A percentile compares a stretch with the other conserved stretches of the same genome.
Conservation (phyloP, 2,113 vertebrate species). For the Anser brachyrhynchus region DNA sequence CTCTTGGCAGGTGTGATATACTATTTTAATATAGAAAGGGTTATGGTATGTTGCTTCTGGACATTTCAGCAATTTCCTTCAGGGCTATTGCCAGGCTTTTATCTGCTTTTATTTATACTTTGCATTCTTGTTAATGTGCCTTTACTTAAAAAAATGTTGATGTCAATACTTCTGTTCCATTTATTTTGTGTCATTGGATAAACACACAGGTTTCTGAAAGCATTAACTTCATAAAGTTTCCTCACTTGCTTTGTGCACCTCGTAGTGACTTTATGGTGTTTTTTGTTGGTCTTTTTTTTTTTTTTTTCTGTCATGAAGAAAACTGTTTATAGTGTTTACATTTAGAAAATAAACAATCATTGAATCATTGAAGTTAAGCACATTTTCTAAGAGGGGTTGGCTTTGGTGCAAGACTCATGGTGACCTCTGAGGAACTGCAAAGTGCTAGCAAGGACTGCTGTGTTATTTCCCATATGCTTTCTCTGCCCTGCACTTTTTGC, state of each 20-base stretch:
- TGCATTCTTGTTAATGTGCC: neutral
- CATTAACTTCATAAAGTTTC: conserved; percentile 18
- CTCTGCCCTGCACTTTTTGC: neutral
- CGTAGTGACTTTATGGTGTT: neutral
- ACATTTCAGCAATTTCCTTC: conserved; percentile 58
- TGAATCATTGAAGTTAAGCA: neutral
- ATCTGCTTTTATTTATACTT: conserved; percentile 58
- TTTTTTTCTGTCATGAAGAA: neutral
- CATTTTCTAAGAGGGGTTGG: neutral
- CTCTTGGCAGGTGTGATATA: conserved; percentile 69
- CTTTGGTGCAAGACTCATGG: neutral
- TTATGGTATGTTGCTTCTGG: conserved; percentile 52
- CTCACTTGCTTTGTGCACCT: neutral
- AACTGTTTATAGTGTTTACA: neutral
- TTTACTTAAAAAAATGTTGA: conserved; percentile 59
- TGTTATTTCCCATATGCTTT: neutral
- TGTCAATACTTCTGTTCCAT: conserved; percentile 39
- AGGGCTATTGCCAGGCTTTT: conserved; percentile 35
- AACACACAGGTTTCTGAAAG: neutral
- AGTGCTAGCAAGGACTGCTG: neutral
- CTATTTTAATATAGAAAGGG: conserved; percentile 73
- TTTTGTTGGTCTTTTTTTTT: neutral
- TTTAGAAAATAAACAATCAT: neutral
- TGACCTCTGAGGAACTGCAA: neutral
- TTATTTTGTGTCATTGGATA: conserved; percentile 49